phyloP scores from a whole-genome alignment of 2,113 vertebrate species.

The Ancistrus triradiatus region DNA sequence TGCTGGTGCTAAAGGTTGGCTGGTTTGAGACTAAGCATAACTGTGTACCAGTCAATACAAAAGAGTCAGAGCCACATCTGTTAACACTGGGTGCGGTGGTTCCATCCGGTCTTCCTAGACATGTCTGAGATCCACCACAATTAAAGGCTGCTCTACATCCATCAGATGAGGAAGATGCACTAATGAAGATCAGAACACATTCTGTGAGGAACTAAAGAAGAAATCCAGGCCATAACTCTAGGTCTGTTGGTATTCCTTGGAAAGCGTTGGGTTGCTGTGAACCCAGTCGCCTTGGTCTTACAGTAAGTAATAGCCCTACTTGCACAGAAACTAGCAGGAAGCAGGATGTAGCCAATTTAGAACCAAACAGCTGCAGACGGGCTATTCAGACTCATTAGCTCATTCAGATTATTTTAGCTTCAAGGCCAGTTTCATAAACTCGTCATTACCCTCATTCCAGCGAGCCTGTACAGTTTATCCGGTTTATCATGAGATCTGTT shows the following conservation, averaged over 20 bases:
- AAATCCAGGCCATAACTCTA: too few species aligned
- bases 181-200: too few species aligned
- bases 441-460: neutral
- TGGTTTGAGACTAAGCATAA: neutral
- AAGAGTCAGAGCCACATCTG: too few species aligned
- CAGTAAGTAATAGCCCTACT: neutral
- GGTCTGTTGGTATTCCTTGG: conserved; percentile 4
- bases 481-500: neutral
- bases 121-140: too few species aligned
- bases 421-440: neutral
- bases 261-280: neutral
- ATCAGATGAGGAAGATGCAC: too few species aligned
- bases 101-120: too few species aligned
- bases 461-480: neutral
- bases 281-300: conserved; percentile 1
- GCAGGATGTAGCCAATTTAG: neutral
- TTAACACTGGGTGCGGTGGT: too few species aligned
- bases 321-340: neutral
- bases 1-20: neutral
- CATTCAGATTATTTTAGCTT: too few species aligned
- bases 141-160: too few species aligned
- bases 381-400: too few species aligned
- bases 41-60: neutral
- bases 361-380: too few species aligned
- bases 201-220: too few species aligned